Conservation (phyloP, 2,888 invertebrate genomes). For the Gisinianus flammeolus region DNA sequence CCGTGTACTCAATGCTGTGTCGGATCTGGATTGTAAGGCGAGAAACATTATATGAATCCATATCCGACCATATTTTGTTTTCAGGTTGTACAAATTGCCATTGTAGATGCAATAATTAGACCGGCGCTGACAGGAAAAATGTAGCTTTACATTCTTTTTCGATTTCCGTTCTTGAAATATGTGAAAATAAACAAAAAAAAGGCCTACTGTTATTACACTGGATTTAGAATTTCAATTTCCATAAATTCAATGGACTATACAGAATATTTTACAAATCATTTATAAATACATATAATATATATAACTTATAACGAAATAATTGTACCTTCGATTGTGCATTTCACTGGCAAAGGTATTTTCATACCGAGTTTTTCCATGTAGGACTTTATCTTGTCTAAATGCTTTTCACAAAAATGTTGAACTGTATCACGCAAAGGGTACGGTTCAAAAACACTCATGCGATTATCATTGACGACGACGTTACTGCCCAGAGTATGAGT, state of each 20-base stretch:
- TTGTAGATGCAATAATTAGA: slow-evolving; percentile 83
- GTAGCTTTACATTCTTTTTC: slow-evolving; percentile 84
- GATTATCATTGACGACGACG: slow-evolving; percentile 50
- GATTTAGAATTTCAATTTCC: no score
- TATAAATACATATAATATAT: no score
- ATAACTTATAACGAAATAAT: no score
- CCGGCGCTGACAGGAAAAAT: slow-evolving; percentile 86
- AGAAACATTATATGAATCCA: slow-evolving; percentile 98
- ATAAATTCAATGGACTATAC: no score
- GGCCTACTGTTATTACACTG: no score
- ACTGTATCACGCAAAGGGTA: slow-evolving; percentile 91
- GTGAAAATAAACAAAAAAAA: slow-evolving; percentile 26
- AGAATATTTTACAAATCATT: no score
- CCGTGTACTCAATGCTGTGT: slow-evolving; percentile 78
- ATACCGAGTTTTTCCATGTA: slow-evolving; percentile 88
- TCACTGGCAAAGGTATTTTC: slow-evolving; percentile 85
- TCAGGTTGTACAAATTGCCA: slow-evolving; percentile 66
- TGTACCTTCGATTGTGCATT: slow-evolving; percentile 90
- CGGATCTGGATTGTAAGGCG: slow-evolving; percentile 80
- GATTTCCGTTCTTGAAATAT: slow-evolving; percentile 80
- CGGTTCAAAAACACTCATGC: slow-evolving; percentile 86
- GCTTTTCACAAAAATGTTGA: slow-evolving; percentile 95
- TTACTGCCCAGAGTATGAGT: background rate
- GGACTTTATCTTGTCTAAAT: slow-evolving; percentile 85
- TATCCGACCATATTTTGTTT: slow-evolving; percentile 76